Base-by-base conservation (phyloP, 2,797 vertebrate species). In the Hirundo rustica region DNA sequence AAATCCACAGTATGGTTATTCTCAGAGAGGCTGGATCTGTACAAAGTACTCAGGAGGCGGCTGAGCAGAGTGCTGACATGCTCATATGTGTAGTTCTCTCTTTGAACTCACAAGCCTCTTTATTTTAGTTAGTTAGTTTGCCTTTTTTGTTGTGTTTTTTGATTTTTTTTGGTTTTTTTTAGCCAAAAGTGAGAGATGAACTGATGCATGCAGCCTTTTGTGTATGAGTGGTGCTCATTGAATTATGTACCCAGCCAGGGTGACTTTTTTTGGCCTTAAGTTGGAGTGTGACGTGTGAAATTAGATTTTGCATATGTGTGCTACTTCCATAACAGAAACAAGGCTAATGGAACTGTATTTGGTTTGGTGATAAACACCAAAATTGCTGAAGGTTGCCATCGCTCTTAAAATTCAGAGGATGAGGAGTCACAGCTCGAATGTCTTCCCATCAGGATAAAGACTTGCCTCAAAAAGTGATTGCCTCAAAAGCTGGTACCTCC, bases 351-450 rank as follows among this genome's bases (percentile, higher is more conserved):
- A 72, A 25, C 32, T 65, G 16, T 32, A 6, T 32, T 62, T 65
- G 14, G 2, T 34, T 89, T 65, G 71, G 53, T 64, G 55, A 11
- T 14, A 61, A 61, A 75, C 6, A 7, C 30, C 9, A 71, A 20
- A 77, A 23, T 57, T 3, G 0, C 60, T 86, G 61, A 64, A 64
- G 12, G 18, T 80, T 40, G 29, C 16, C 8, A 7, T 8, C 78
- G 34, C 38, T 50, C 54, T 74, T 16, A 42, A 81, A 81, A 64
- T 65, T 61, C 40, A 22, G 16, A 71, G n/a, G 1, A 12, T 38
- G 11, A 44, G 18, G n/a, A 21, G 7, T 64, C 26, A 19, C 13
- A 44, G 47, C 14, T 44, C 0, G 1, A n/a, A 19, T 5, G 4
- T 38, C 29, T 44, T 92, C 78, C 19, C 10, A 81, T 77, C 29